A percentile compares a stretch with the other conserved stretches of the same genome.
phyloP scores from a whole-genome alignment of 2,888 invertebrate species.

The Salpingus planirostris region DNA sequence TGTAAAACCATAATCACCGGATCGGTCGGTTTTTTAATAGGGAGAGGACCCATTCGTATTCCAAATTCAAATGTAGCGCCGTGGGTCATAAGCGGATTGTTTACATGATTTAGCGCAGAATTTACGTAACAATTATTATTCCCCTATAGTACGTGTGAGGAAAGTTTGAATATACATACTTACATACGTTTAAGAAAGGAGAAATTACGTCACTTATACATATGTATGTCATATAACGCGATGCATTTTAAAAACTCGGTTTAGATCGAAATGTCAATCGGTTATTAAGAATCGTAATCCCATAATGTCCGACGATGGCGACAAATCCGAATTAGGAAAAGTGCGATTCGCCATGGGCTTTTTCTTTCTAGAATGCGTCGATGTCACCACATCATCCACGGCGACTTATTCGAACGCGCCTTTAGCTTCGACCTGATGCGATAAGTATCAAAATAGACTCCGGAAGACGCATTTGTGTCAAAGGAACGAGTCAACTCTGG shows the following conservation, averaged over 20 bases:
- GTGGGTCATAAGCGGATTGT: too few relatives aligned
- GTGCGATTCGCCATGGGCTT: too few relatives aligned
- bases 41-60: too few relatives aligned
- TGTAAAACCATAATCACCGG: too few relatives aligned
- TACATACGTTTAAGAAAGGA: slow-evolving; percentile 6
- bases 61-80: too few relatives aligned
- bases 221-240: slow-evolving; percentile 6
- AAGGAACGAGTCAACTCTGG: slow-evolving; percentile 27
- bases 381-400: too few relatives aligned
- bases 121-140: slow-evolving; percentile 6
- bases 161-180: slow-evolving; percentile 7
- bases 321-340: not conserved
- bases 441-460: slow-evolving; percentile 34
- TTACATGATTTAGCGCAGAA: slow-evolving; percentile 1
- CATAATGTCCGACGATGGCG: not conserved
- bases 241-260: slow-evolving; percentile 3
- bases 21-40: too few relatives aligned
- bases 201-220: slow-evolving; percentile 4
- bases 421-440: not conserved
- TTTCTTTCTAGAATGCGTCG: too few relatives aligned
- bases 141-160: too few relatives aligned
- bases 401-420: too few relatives aligned
- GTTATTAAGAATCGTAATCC: slow-evolving; percentile 1
- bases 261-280: slow-evolving; percentile 6
- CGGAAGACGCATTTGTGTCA: slow-evolving; percentile 36